Evolutionary conservation across 2,113 vertebrate species (phyloP).

Genomic region (Grammomys dolichurus): DNA sequence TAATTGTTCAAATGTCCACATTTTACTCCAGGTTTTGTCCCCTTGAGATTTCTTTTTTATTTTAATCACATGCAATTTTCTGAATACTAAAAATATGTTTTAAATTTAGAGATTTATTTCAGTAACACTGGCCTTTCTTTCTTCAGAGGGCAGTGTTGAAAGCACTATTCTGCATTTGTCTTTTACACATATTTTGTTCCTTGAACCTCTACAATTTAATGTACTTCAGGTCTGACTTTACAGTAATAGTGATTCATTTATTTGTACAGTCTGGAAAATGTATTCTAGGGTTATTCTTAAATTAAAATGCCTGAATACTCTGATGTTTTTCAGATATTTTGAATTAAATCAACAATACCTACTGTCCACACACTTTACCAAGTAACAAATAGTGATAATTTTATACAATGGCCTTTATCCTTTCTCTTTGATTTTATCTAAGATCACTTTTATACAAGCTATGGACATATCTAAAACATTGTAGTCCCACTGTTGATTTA

Average conservation of each 20-base stretch:
- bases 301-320: slow-evolving; percentile 49
- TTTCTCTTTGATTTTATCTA: not conserved
- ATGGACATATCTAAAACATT: not conserved
- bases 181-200: slow-evolving; percentile 63
- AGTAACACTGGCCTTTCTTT: slow-evolving; percentile 64
- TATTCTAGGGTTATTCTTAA: slow-evolving; percentile 48
- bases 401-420: not conserved
- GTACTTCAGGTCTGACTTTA: slow-evolving; percentile 55
- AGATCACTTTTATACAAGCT: not conserved
- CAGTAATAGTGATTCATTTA: slow-evolving; percentile 47
- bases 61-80: slow-evolving; percentile 72
- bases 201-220: slow-evolving; percentile 65
- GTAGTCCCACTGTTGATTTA: not conserved
- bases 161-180: slow-evolving; percentile 69
- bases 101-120: slow-evolving; percentile 77
- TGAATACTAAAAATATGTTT: slow-evolving; percentile 70
- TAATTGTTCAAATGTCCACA: slow-evolving; percentile 71
- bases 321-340: slow-evolving; percentile 27
- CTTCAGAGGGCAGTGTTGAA: slow-evolving; percentile 60
- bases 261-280: slow-evolving; percentile 22
- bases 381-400: not conserved
- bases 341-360: not conserved
- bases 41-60: slow-evolving; percentile 65
- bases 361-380: not conserved
- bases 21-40: slow-evolving; percentile 70